Conservation (phyloP, 2,888 invertebrate genomes). For the Arge pagana region DNA sequence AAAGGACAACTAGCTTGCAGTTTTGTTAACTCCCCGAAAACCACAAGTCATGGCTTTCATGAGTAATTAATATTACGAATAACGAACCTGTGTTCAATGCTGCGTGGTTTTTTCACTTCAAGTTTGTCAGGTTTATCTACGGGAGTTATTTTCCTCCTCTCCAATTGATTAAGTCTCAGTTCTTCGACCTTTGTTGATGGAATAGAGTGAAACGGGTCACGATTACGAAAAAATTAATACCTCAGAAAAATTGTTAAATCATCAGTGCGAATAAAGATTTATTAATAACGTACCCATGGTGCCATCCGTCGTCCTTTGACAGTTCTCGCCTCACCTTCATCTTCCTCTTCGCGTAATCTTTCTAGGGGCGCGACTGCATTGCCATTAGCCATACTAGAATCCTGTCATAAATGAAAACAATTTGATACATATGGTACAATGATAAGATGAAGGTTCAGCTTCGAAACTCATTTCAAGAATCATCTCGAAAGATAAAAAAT, state of each 20-base stretch:
- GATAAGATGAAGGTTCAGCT: constrained; percentile 3
- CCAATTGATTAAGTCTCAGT: constrained; percentile 51
- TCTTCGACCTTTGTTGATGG: constrained; percentile 46
- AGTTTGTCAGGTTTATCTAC: constrained; percentile 45
- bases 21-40: no score
- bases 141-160: constrained; percentile 45
- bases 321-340: constrained; percentile 38
- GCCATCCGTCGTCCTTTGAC: constrained; percentile 48
- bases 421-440: no score
- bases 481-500: constrained; percentile 20
- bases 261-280: constrained; percentile 9
- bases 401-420: no score
- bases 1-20: no score
- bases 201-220: background rate
- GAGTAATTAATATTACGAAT: no score
- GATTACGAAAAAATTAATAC: constrained; percentile 7
- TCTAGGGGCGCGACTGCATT: constrained; percentile 46
- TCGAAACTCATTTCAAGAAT: constrained; percentile 4
- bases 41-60: no score
- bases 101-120: constrained; percentile 48
- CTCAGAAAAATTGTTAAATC: background rate
- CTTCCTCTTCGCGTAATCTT: constrained; percentile 46
- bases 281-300: constrained; percentile 48
- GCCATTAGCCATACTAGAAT: constrained; percentile 53
- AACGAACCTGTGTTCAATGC: constrained; percentile 9